phyloP scores from a whole-genome alignment of 2,113 vertebrate species.

The Trochalopteron elliotii region DNA sequence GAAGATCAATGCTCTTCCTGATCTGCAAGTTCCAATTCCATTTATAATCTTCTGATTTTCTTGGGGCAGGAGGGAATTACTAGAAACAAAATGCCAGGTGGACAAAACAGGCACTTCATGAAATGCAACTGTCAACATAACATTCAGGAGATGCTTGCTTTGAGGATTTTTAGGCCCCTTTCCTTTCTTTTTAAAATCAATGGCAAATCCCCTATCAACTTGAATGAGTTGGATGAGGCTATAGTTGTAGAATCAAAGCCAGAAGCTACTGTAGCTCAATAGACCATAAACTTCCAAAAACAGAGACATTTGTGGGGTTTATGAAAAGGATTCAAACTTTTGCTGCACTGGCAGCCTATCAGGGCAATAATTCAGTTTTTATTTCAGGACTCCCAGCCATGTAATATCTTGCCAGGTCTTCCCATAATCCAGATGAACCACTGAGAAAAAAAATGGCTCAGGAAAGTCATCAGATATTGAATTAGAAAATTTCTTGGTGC shows the following conservation, averaged over 20 bases:
- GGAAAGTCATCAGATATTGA: neutral
- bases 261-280: conserved; percentile 7
- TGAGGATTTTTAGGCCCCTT: neutral
- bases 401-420: neutral
- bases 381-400: neutral
- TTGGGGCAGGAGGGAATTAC: neutral
- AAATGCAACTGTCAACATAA: neutral
- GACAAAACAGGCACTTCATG: neutral
- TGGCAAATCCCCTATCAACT: neutral
- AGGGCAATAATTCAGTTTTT: conserved; percentile 58
- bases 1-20: neutral
- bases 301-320: conserved; percentile 20
- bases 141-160: neutral
- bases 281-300: conserved; percentile 19
- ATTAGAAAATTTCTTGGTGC: neutral
- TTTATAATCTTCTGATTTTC: neutral
- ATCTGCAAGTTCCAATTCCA: neutral
- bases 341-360: conserved; percentile 7
- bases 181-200: neutral
- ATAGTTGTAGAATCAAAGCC: conserved; percentile 30
- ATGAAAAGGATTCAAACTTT: conserved; percentile 39
- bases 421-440: neutral
- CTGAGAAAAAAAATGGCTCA: neutral
- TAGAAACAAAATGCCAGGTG: neutral
- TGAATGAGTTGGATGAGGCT: neutral